phyloP scores from a whole-genome alignment of 2,888 invertebrate genomes.

The Dioctria linearis region DNA sequence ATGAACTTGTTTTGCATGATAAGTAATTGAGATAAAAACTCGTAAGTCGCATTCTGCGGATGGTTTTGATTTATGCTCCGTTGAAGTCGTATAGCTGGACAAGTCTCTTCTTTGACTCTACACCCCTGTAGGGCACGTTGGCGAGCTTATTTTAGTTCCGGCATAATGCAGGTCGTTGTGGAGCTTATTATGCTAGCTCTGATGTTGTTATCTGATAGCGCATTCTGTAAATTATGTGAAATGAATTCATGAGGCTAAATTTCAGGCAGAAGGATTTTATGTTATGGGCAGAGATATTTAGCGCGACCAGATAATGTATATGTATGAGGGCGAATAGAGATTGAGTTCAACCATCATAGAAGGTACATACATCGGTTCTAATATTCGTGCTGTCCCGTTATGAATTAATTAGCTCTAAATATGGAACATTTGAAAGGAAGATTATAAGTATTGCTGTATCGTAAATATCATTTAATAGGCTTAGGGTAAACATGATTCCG shows the following conservation, averaged over 20 bases:
- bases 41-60: conserved; percentile 37
- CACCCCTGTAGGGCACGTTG: neutral
- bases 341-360: no score
- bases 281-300: conserved; percentile 15
- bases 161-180: conserved; percentile 45
- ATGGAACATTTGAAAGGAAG: conserved; percentile 12
- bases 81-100: conserved; percentile 1
- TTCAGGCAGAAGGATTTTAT: conserved; percentile 6
- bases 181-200: conserved; percentile 46
- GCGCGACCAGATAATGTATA: conserved; percentile 2
- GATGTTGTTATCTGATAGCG: conserved; percentile 48
- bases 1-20: conserved; percentile 53
- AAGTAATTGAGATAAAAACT: conserved; percentile 53
- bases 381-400: neutral
- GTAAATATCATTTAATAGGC: no score
- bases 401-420: conserved; percentile 43
- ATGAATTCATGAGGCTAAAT: conserved; percentile 41
- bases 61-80: conserved; percentile 45
- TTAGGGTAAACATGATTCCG: no score
- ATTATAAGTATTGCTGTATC: no score
- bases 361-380: neutral
- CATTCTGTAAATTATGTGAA: conserved; percentile 51
- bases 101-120: neutral
- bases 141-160: neutral
- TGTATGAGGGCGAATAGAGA: neutral